Evolutionary conservation across 2,113 vertebrate genomes (phyloP), one percentile per base, ranked within the genome.

Genomic region (Grus americana): DNA sequence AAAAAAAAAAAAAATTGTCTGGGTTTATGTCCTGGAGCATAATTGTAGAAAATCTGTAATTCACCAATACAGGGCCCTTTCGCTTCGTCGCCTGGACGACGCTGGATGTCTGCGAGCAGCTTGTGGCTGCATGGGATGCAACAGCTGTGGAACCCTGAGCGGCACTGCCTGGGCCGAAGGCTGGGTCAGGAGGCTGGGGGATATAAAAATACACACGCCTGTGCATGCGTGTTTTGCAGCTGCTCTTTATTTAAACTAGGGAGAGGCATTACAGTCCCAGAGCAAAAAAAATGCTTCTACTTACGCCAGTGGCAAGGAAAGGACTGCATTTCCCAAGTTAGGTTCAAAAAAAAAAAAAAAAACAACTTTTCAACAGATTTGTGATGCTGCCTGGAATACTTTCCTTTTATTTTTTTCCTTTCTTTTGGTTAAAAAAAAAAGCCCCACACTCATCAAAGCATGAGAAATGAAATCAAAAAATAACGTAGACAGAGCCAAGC

Each of bases 71-170:
- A 8, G 20, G 15, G 17, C 71, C 32, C 44, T 59, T 76, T 23
- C 1, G 4, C 50, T 59, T 27, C 44, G 7, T 7, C 0, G 5
- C 52, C n/a, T 49, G 57, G 75, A 7, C 15, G 23, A 26, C 55
- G 47, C 3, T 8, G 8, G 46, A 5, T 17, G 84, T 7, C 1
- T 2, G 30, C 13, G 21, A 58, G 55, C 47, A 27, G 52, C 59
- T 50, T 59, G 36, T 5, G 50, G 50, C 47, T 40, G 55, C 55
- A 10, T 8, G 49, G 44, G 14, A 54, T 27, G 32, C 63, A 30
- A 26, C 0, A 3, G 27, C 50, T 2, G 2, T 15, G 58, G 54
- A 46, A 29, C 15, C 20, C 40, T 6, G 3, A 19, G 15, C n/a
- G 55, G 55, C 55, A 30, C 58, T 20, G 19, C 18, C 52, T 59